Conservation (phyloP, 2,113 vertebrate genomes). For the Pao palembangensis region DNA sequence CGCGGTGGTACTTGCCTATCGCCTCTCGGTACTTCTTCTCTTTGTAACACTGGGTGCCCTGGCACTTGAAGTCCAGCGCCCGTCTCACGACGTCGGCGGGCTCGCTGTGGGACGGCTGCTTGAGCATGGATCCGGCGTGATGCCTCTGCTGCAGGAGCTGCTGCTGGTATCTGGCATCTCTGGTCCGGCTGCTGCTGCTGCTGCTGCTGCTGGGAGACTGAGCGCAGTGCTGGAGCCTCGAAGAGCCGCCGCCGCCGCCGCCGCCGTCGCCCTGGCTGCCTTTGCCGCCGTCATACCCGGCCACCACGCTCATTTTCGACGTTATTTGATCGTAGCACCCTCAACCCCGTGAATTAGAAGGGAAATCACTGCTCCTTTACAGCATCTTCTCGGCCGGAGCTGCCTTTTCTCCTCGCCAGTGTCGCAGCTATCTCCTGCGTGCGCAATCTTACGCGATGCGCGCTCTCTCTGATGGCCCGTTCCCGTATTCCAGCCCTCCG, state of each 20-base stretch:
- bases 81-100: slow-evolving; percentile 82
- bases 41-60: slow-evolving; percentile 97
- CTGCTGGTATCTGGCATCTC: slow-evolving; percentile 63
- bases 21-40: slow-evolving; percentile 98
- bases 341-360: slow-evolving; percentile 9
- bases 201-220: slow-evolving; percentile 57
- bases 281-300: slow-evolving; percentile 57
- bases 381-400: slow-evolving; percentile 47
- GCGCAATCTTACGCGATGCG: slow-evolving; percentile 48
- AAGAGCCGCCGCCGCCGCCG: slow-evolving; percentile 45
- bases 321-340: slow-evolving; percentile 4
- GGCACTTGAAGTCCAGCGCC: slow-evolving; percentile 92
- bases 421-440: slow-evolving; percentile 54
- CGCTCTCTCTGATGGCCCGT: slow-evolving; percentile 27
- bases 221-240: slow-evolving; percentile 63
- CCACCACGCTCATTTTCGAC: slow-evolving; percentile 61
- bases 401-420: slow-evolving; percentile 25
- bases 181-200: slow-evolving; percentile 58
- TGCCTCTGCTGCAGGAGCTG: slow-evolving; percentile 59
- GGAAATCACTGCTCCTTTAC: slow-evolving; percentile 18
- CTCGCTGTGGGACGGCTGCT: slow-evolving; percentile 66
- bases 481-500: slow-evolving; percentile 31
- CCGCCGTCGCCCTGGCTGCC: slow-evolving; percentile 13
- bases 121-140: slow-evolving; percentile 63
- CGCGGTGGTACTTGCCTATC: slow-evolving; percentile 97